Percentiles rank a stretch among this genome's conserved stretches.
Conservation (phyloP, 2,888 invertebrate genomes). For the Macropis europaea region DNA sequence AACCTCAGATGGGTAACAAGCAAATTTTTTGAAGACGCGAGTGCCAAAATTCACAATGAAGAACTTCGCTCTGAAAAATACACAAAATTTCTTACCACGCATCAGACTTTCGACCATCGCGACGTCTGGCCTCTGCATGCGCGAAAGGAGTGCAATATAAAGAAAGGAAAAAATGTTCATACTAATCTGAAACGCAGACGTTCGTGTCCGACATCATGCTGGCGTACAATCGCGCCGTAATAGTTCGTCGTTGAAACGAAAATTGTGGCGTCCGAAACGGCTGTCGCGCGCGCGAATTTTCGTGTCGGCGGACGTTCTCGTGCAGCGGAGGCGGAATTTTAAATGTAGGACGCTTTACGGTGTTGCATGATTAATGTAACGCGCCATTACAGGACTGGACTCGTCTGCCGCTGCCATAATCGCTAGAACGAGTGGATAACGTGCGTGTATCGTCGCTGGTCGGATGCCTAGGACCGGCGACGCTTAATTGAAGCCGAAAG, state of each 20-base stretch:
- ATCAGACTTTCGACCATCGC: no score
- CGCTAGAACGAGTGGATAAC: conserved; percentile 29
- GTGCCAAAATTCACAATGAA: no score
- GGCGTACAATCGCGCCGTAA: background rate
- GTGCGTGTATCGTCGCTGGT: conserved; percentile 1
- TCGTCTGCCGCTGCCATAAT: conserved; percentile 10
- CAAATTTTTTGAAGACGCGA: no score
- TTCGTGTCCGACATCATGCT: no score
- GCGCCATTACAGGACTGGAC: conserved; percentile 28
- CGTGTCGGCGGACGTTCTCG: background rate
- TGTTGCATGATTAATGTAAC: conserved; percentile 47
- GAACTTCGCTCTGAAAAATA: no score
- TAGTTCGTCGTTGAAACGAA: conserved; percentile 7
- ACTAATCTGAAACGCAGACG: no score
- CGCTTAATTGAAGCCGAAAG: conserved; percentile 33
- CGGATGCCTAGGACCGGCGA: conserved; percentile 29
- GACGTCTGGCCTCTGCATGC: no score
- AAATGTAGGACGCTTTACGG: conserved; percentile 43
- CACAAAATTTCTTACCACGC: no score
- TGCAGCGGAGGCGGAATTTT: conserved; percentile 28
- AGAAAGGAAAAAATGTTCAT: no score
- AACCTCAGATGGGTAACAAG: no score
- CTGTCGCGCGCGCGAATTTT: conserved; percentile 22
- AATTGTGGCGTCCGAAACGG: background rate
- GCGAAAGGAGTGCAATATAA: no score